These are phyloP conservation scores for Turritopsis dohrnii DNA, from an alignment of 30 jellyfish, hydroid and myxozoan genomes.

Conservation along the genomic window DNA sequence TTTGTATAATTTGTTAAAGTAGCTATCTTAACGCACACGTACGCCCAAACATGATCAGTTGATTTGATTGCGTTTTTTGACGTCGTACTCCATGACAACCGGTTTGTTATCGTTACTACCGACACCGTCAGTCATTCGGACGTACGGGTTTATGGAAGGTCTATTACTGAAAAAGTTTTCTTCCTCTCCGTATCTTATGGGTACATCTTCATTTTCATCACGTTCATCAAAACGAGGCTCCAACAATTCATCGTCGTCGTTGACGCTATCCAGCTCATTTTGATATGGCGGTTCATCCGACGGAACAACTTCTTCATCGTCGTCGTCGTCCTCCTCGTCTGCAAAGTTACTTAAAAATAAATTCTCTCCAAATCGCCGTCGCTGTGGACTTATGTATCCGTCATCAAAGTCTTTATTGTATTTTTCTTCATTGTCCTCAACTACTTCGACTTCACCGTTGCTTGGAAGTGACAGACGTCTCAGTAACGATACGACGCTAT, in stretches of 20 bases:
- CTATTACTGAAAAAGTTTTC: background rate
- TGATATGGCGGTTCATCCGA: background rate
- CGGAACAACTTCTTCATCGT: background rate
- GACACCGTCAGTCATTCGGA: background rate
- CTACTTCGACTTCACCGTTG: slow-evolving; percentile 18
- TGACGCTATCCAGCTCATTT: background rate
- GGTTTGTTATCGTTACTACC: background rate
- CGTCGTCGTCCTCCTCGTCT: slow-evolving; percentile 27
- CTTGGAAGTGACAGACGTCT: slow-evolving; percentile 9
- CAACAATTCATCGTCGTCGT: background rate
- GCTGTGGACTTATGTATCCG: slow-evolving; percentile 30
- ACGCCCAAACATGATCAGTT: background rate
- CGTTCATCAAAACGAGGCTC: background rate
- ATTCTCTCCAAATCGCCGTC: slow-evolving; percentile 30
- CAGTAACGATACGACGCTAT: slow-evolving; percentile 22
- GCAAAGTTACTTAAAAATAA: slow-evolving; percentile 17
- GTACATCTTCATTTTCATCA: background rate
- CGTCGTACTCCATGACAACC: background rate
- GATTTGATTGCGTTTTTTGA: background rate
- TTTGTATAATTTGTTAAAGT: background rate
- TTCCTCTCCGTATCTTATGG: background rate
- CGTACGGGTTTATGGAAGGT: background rate
- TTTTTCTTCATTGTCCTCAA: slow-evolving; percentile 24
- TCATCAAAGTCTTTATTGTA: slow-evolving; percentile 14
- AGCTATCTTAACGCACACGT: too few species aligned